These are phyloP conservation scores for Chalcosyrphus nemorum DNA, from an alignment of 2,888 invertebrate genomes.

Conservation along the genomic window DNA sequence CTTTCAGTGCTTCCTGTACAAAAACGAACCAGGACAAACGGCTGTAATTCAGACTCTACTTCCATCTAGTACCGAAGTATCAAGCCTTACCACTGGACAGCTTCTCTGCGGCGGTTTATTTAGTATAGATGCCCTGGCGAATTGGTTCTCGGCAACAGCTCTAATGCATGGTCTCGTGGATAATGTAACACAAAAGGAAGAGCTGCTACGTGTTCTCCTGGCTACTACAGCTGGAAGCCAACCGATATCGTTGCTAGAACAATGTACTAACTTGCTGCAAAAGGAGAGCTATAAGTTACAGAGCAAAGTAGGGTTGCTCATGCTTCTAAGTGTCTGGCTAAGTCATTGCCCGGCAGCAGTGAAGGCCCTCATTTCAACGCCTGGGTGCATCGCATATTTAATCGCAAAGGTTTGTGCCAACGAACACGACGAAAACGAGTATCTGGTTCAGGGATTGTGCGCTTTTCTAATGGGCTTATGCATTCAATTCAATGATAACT, in stretches of 20 bases:
- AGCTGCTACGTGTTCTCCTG: constrained; percentile 93
- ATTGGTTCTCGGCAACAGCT: constrained; percentile 97
- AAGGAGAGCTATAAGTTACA: constrained; percentile 86
- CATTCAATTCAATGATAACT: constrained; percentile 93
- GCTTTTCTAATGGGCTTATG: constrained; percentile 97
- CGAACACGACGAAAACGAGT: constrained; percentile 96
- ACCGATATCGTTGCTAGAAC: constrained; percentile 94
- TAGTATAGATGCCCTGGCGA: constrained; percentile 92
- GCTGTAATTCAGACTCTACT: constrained; percentile 95
- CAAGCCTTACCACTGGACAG: constrained; percentile 91
- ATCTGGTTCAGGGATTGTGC: constrained; percentile 92
- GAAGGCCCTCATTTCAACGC: constrained; percentile 89
- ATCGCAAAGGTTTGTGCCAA: constrained; percentile 90
- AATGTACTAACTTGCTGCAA: constrained; percentile 92
- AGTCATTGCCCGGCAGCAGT: constrained; percentile 92
- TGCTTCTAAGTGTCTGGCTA: constrained; percentile 95
- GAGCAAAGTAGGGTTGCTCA: constrained; percentile 93
- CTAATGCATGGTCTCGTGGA: constrained; percentile 95
- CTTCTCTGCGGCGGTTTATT: constrained; percentile 96
- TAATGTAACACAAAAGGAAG: constrained; percentile 93
- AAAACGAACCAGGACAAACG: constrained; percentile 94
- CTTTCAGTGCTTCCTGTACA: constrained; percentile 97
- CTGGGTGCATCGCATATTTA: constrained; percentile 92
- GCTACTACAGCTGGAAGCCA: constrained; percentile 92
- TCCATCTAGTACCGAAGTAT: constrained; percentile 91